These are phyloP conservation scores for Charina bottae DNA, from an alignment of 2,113 vertebrate species.

Conservation along the genomic window DNA sequence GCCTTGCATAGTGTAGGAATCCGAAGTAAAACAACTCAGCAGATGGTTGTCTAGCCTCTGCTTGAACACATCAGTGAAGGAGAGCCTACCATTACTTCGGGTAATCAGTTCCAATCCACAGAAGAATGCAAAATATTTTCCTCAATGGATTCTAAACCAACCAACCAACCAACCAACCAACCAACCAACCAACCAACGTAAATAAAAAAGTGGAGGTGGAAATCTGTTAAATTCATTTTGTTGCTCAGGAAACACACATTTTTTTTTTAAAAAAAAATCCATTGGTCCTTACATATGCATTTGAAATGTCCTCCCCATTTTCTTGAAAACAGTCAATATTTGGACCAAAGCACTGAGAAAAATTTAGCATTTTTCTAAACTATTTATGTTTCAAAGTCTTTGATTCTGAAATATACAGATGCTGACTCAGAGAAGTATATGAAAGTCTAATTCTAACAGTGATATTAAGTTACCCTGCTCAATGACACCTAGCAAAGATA, in stretches of 20 bases:
- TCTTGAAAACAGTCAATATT: background rate
- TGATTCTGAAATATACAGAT: background rate
- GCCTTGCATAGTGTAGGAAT: background rate
- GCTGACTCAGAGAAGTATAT: background rate
- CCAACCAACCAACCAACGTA: background rate
- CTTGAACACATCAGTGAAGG: background rate
- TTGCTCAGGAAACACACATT: background rate
- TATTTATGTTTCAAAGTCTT: background rate
- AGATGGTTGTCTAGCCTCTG: background rate
- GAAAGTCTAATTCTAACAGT: background rate
- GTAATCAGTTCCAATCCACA: background rate
- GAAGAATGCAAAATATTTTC: background rate
- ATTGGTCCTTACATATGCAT: background rate
- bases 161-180: background rate
- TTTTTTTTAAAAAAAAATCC: too few relatives aligned
- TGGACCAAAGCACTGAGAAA: background rate
- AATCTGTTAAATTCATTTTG: background rate
- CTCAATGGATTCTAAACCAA: background rate
- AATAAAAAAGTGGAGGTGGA: too few relatives aligned
- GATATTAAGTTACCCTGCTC: background rate
- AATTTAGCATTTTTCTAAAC: background rate
- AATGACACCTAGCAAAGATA: background rate
- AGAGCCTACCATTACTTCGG: background rate
- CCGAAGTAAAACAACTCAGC: background rate
- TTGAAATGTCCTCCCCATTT: background rate